Base-by-base conservation (phyloP, 2,888 invertebrate genomes). In the Luffia ferchaultella region DNA sequence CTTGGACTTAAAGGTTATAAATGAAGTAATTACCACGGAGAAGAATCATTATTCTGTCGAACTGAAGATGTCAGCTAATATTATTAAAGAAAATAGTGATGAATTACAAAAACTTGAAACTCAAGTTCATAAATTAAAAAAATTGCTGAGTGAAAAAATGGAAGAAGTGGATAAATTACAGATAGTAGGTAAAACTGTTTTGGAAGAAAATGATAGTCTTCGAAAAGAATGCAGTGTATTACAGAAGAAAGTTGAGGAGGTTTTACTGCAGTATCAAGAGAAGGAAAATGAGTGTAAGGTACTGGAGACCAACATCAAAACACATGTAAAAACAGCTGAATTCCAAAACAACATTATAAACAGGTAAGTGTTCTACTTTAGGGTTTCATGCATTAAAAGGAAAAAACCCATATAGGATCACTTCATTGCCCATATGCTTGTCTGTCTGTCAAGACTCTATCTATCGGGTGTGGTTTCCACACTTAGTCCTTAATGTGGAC, bases 281-380 rank as follows among this genome's bases (percentile, higher is more conserved):
- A 76, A 71, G 51, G 58, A 53, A 48, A 62, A 61, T 20, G 70
- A 77, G 42, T 70, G 65, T 53, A 63, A 61, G 2, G 67, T 70
- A 50, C 54, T 80, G 16, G 71, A 76, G 48, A 66, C 62, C 7
- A 83, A 83, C 56, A 76, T 78, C 2, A 83, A 77, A 58, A 82
- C 76, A 0, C 76, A 76, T 45, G 76, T 80, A 53, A 82, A 77
- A 56, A 71, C 80, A 0, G 73, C 73, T 0, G 72, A 76, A 60
- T 70, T 82, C 55, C 82, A 80, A 55, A 73, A 65, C 54, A 70
- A 65, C 52, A 79, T 78, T 62, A 76, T 82, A 42, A 70, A 61
- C 41, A 79, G 78, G 83, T 80, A 64, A 59, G 53, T 52, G 30
- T 20, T n/a, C 15, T 3, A n/a, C n/a, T n/a, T n/a, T n/a, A n/a